These are phyloP conservation scores for Tichodroma muraria DNA, from an alignment of 2,113 vertebrate species.

Conservation along the genomic window DNA sequence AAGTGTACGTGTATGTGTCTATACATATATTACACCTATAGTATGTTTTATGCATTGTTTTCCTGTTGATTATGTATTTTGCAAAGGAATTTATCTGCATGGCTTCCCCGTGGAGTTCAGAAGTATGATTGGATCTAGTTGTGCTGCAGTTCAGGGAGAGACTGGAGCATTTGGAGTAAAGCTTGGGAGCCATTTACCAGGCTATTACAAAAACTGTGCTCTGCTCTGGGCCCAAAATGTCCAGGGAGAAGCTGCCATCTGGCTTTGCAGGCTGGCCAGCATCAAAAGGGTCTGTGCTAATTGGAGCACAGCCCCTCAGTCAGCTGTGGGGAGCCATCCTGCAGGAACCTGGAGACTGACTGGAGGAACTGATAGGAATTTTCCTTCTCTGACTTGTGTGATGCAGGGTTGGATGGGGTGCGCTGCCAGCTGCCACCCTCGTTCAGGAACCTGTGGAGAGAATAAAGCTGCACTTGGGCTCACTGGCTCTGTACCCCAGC, in stretches of 20 bases:
- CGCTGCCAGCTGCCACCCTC: not conserved
- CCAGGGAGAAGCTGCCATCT: slow-evolving; percentile 28
- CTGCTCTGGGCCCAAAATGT: not conserved
- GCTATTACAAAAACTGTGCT: not conserved
- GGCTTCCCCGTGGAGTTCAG: not conserved
- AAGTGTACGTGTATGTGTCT: not conserved
- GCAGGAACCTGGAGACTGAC: not conserved
- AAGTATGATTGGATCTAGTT: not conserved
- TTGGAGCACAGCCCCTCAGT: not conserved
- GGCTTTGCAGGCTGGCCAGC: slow-evolving; percentile 15
- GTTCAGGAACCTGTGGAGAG: not conserved
- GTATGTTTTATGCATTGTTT: not conserved
- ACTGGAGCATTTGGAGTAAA: not conserved
- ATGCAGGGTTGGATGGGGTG: not conserved
- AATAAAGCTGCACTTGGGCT: not conserved
- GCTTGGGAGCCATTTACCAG: not conserved
- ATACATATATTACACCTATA: not conserved
- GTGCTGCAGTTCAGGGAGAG: not conserved
- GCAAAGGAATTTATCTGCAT: not conserved
- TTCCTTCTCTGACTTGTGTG: not conserved
- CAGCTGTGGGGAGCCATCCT: slow-evolving; percentile 18
- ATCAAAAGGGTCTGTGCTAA: not conserved
- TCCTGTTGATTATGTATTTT: not conserved
- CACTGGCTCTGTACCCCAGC: not conserved
- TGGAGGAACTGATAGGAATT: not conserved